Base-by-base conservation (phyloP, 2,113 vertebrate species). In the Camelus bactrianus region DNA sequence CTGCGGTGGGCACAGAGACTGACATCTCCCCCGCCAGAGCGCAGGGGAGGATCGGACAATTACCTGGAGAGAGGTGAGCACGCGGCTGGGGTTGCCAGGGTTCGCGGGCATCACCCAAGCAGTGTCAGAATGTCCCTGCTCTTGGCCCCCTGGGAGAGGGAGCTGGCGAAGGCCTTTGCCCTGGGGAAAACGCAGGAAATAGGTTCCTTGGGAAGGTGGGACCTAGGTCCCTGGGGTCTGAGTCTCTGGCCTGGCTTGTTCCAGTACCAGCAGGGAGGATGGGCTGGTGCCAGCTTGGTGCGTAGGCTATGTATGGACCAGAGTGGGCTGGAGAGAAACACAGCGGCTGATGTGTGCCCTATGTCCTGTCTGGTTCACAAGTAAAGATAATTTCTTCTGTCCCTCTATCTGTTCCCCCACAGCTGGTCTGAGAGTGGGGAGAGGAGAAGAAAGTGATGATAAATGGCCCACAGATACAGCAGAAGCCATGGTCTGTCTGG, bases 251-350 rank as follows among this genome's bases (percentile, higher is more conserved):
- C 24, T 46, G 77, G 93, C 56, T 46, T 52, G 22, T 64, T 89
- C 5, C 11, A 60, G 35, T 64, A 19, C 70, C 75, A 28, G 52
- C 86, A 65, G 85, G n/a, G 54, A 38, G 73, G 89, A 73, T 77
- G 83, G 83, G 88, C 80, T 73, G 38, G 2, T 65, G 87, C 67
- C 73, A 48, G 94, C 50, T 28, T 75, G 56, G 46, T 82, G 92
- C 81, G 10, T 72, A 52, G 32, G 88, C 89, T 95, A 73, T 97
- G 95, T 94, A 62, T 67, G 95, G 95, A 94, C 84, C 97, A 91
- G 97, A 97, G 97, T 96, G 94, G 97, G 91, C 90, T 46, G 80
- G 62, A 50, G 93, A 97, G 97, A 85, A 92, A 65, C 96, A 85
- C 94, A 95, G 96, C 72, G 26, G 56, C 75, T 16, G 92, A 82